Evolutionary conservation across 2,113 vertebrate species (phyloP).

Genomic region (Nothoprocta perdicaria): DNA sequence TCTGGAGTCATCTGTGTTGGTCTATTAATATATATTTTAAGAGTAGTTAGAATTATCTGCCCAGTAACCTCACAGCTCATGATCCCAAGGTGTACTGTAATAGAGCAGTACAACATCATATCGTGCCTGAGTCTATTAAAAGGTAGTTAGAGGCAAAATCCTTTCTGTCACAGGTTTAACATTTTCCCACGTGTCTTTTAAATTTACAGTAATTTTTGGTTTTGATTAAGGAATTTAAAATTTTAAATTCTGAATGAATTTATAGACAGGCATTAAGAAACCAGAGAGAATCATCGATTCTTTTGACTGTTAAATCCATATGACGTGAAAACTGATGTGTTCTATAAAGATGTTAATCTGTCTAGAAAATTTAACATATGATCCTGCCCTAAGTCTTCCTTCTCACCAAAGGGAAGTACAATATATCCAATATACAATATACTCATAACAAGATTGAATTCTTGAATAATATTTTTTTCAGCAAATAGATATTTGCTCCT

Average conservation of each 20-base stretch:
- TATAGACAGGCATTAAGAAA: not conserved
- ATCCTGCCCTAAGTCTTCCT: not conserved
- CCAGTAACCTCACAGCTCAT: not conserved
- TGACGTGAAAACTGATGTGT: not conserved
- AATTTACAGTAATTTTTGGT: slow-evolving; percentile 27
- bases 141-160: not conserved
- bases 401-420: not conserved
- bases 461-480: not conserved
- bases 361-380: not conserved
- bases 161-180: not conserved
- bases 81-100: not conserved
- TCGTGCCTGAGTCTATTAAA: not conserved
- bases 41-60: not conserved
- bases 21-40: not conserved
- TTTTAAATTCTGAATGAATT: not conserved
- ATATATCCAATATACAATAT: not conserved
- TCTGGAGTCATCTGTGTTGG: not conserved
- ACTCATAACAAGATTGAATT: not conserved
- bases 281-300: not conserved
- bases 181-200: slow-evolving; percentile 13
- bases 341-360: not conserved
- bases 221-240: not conserved
- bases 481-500: not conserved
- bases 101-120: not conserved
- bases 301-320: not conserved